Base-by-base conservation (phyloP, 1,140 invertebrate species). In the Glomeris maerens region DNA sequence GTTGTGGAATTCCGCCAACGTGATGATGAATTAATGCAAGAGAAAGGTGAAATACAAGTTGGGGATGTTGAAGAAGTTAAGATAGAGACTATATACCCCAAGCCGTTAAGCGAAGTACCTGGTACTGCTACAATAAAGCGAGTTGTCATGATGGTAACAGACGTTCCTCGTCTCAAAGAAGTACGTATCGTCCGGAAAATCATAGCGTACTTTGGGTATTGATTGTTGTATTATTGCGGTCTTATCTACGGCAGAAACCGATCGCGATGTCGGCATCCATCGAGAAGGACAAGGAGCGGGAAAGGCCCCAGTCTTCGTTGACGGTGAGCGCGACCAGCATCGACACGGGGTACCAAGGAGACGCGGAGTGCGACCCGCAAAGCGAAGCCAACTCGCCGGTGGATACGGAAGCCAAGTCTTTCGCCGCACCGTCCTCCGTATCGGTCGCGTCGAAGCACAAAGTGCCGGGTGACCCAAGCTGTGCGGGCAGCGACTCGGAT, bases 401-500 rank as follows among this genome's bases (percentile, higher is more conserved):
- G 22, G 49, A 50, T 28, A 42, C 44, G 3, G 23, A 25, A 3
- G 10, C 25, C 2, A 36, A 17, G 26, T 14, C n/a, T 27, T 50
- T 23, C 17, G 22, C 4, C 21, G n/a, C n/a, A n/a, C 50, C 17
- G 5, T 20, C 17, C 2, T 5, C 2, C 10, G 22, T 10, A 3
- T 17, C 21, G 67, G 83, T 83, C 10, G 83, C 85, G 67, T 83
- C 83, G 0, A 83, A 86, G 66, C 83, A 82, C 74, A 84, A 81
- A 5, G 68, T 81, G 42, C 81, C 81, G 1, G 81, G 80, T 0
- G 84, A 81, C 56, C 74, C 81, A 53, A 80, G 78, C 48, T 78
- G 31, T 41, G 81, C 83, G 1, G 85, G 87, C 83, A 88, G 84
- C 0, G 84, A 87, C 66, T 88, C 84, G 0, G 84, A 88, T 62